Percentiles rank a stretch among this genome's conserved stretches.
These are phyloP conservation scores for Conus canariensis DNA, from an alignment of 2,888 invertebrate genomes.

Conservation along the genomic window DNA sequence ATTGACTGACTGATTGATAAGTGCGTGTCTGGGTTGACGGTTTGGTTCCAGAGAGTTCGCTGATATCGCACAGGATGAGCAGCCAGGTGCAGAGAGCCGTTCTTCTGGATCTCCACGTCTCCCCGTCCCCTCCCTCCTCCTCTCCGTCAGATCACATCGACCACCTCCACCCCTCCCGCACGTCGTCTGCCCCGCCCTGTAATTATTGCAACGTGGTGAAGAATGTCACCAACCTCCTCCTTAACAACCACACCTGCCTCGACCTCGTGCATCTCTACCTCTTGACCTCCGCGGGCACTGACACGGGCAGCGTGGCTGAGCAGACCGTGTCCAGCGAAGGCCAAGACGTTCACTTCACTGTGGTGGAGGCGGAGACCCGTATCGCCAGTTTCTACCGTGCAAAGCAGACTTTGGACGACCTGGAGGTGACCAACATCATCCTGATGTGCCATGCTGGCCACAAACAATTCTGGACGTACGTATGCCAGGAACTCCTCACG, in stretches of 20 bases:
- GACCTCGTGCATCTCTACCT: conserved; percentile 11
- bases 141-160: background rate
- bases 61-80: background rate
- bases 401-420: conserved; percentile 47
- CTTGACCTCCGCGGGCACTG: background rate
- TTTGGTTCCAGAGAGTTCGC: background rate
- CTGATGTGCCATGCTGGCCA: conserved; percentile 37
- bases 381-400: conserved; percentile 49
- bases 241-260: background rate
- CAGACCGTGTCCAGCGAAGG: background rate
- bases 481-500: conserved; percentile 43
- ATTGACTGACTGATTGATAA: background rate
- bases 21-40: background rate
- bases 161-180: background rate
- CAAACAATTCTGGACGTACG: conserved; percentile 43
- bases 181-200: background rate
- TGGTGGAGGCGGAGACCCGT: conserved; percentile 32
- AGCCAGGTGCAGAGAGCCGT: background rate
- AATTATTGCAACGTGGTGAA: background rate
- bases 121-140: background rate
- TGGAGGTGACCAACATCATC: conserved; percentile 34
- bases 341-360: background rate
- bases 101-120: background rate
- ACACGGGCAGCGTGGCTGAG: background rate
- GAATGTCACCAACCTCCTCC: background rate